These are phyloP conservation scores for Papilio machaon DNA, from an alignment of 1,140 invertebrate species.

Conservation along the genomic window DNA sequence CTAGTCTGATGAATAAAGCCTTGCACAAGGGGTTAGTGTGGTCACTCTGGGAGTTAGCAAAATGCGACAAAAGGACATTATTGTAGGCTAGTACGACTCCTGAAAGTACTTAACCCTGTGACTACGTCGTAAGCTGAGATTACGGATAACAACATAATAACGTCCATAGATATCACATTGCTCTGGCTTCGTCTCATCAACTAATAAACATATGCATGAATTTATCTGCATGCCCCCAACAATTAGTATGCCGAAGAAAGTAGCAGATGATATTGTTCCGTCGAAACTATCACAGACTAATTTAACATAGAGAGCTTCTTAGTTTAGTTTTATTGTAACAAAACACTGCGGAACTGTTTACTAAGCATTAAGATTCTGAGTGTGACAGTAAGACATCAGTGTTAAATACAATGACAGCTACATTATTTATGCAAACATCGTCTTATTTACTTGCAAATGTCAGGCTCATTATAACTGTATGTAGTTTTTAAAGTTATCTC, in stretches of 20 bases:
- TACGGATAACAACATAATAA: neutral
- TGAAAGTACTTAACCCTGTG: neutral
- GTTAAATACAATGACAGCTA: no score
- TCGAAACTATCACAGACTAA: no score
- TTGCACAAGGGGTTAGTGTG: no score
- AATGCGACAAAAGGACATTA: no score
- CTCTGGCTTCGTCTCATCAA: neutral
- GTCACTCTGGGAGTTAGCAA: no score
- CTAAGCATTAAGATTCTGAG: no score
- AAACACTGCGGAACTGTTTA: no score
- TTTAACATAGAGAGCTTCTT: no score
- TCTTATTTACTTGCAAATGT: neutral
- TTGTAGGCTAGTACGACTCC: neutral
- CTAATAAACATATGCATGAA: neutral
- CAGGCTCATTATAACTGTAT: neutral
- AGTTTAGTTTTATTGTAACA: no score
- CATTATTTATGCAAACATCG: neutral
- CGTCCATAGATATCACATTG: neutral
- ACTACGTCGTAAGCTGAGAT: neutral
- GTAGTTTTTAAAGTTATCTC: neutral
- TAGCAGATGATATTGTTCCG: no score
- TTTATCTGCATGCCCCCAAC: neutral
- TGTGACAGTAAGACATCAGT: no score
- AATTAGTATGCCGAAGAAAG: neutral
- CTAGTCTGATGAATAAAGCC: no score